Percentiles rank a stretch among this genome's conserved stretches.
Evolutionary conservation across 2,113 vertebrate species (phyloP).

Genomic region (Anhinga anhinga): DNA sequence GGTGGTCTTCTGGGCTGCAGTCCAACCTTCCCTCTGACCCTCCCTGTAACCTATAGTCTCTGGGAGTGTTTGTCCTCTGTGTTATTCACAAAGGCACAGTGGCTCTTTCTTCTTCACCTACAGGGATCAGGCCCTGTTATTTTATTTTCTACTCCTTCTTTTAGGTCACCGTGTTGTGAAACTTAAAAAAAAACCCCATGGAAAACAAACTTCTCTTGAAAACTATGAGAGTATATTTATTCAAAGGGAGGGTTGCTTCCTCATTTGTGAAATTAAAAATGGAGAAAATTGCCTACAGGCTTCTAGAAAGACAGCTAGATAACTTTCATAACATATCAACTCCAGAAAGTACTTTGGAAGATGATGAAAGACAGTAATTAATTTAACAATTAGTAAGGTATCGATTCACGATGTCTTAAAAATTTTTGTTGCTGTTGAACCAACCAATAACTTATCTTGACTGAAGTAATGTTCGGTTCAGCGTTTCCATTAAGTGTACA

Average conservation of each 20-base stretch:
- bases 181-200: neutral
- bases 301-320: constrained; percentile 24
- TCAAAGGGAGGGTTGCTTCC: neutral
- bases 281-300: neutral
- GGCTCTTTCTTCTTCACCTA: neutral
- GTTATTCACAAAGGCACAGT: neutral
- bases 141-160: neutral
- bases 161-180: neutral
- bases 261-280: neutral
- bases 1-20: neutral
- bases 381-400: constrained; percentile 68
- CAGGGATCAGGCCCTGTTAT: neutral
- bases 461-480: constrained; percentile 43
- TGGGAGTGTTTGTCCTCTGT: neutral
- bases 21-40: neutral
- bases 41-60: neutral
- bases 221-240: neutral
- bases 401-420: constrained; percentile 56
- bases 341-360: constrained; percentile 53
- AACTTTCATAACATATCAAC: constrained; percentile 25
- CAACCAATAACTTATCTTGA: constrained; percentile 49
- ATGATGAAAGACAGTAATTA: constrained; percentile 67
- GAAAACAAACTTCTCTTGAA: neutral
- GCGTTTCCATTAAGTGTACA: constrained; percentile 11
- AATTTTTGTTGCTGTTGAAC: constrained; percentile 55